Evolutionary conservation across 2,113 vertebrate species (phyloP), one percentile per base, ranked within the genome.

Genomic region (Danionella cerebrum): DNA sequence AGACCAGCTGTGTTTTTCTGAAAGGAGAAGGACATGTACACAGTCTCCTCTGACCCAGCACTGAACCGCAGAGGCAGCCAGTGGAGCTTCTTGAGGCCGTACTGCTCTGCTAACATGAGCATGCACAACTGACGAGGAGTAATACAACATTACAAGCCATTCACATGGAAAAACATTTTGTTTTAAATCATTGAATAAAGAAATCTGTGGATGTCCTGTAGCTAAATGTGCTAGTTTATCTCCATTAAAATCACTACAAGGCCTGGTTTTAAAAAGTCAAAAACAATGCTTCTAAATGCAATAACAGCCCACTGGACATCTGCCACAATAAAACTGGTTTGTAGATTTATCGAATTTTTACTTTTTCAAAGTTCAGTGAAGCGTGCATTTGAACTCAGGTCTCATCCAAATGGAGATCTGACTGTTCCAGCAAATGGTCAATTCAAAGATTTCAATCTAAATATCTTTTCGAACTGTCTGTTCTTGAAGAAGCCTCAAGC

Each of bases 401-500:
- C 48, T 58, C 9, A 10, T 77, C 64, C 36, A 66, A 48, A 16
- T 39, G 21, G 19, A 41, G 2, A 29, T 67, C 52, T 71, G 35
- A 58, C 36, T 73, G 11, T 62, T 70, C 59, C 52, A 76, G 70
- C 70, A 74, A 71, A 74, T 72, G 70, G 70, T 76, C 72, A 80
- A 71, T 77, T 47, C 12, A 27, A 79, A 82, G 79, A 63, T 66
- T 77, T 82, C 58, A 71, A 77, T 77, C 88, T 84, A 90, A 87
- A 82, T 87, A 88, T 84, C 82, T n/a, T n/a, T n/a, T n/a, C n/a
- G n/a, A 75, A 60, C 81, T 82, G 80, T 87, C 83, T 81, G 70
- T 80, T 84, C 79, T 80, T 65, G 41, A 82, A 79, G 80, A 86
- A 73, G 82, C 78, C 79, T 88, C 94, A 95, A 94, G 92, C 91